These are phyloP conservation scores for Apocrypta bakeri DNA, from an alignment of 1,140 invertebrate genomes.

Conservation along the genomic window DNA sequence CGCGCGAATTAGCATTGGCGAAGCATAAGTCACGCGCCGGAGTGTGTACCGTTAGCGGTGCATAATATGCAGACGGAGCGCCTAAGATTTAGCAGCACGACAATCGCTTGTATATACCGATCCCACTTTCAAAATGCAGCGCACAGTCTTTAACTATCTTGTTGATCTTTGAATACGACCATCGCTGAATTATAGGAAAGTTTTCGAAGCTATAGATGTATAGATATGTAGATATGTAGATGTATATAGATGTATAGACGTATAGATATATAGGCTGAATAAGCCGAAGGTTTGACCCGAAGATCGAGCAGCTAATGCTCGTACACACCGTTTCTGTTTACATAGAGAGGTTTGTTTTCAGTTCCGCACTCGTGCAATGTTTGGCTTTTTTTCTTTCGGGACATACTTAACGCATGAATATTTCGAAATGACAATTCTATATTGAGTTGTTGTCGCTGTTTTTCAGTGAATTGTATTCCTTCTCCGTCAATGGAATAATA, in stretches of 20 bases:
- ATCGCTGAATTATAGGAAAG: not conserved
- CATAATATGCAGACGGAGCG: not conserved
- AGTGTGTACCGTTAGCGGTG: not conserved
- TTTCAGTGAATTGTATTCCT: not conserved
- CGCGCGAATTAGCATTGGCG: not conserved
- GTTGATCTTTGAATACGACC: not conserved
- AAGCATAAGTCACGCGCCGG: not conserved
- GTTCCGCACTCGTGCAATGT: not conserved
- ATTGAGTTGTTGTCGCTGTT: not conserved
- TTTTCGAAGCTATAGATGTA: not conserved
- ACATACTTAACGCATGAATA: not conserved
- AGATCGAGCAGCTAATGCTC: not conserved
- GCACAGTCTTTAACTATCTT: not conserved
- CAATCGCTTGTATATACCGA: not conserved
- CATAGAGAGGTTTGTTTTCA: not conserved
- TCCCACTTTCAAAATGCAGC: not conserved
- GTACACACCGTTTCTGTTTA: not conserved
- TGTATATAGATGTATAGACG: too few species aligned
- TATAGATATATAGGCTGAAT: too few species aligned
- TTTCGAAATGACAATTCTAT: not conserved
- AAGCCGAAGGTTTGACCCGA: not conserved
- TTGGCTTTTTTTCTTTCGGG: conserved; percentile 1
- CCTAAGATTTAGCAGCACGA: not conserved
- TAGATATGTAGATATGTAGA: not conserved
- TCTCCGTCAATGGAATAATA: not conserved